Evolutionary conservation across 2,113 vertebrate genomes (phyloP).

Genomic region (Oreochromis niloticus): DNA sequence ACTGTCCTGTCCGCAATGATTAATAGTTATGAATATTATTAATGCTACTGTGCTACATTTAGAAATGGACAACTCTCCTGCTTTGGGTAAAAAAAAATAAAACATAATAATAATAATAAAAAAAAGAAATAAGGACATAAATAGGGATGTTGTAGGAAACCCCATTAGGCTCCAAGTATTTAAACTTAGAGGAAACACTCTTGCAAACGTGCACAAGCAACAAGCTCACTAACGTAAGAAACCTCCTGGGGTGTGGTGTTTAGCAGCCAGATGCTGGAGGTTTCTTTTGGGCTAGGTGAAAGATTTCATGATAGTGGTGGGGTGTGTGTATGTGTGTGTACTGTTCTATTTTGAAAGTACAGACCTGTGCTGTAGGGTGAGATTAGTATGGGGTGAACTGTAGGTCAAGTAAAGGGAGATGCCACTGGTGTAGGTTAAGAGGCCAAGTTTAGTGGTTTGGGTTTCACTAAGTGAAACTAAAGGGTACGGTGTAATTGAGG

Average conservation of each 20-base stretch:
- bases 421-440: background rate
- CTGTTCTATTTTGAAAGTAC: background rate
- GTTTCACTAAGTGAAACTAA: slow-evolving; percentile 19
- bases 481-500: background rate
- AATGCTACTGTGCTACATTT: background rate
- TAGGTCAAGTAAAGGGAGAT: background rate
- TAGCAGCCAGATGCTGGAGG: background rate
- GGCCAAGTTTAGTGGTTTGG: background rate
- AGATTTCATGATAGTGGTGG: background rate
- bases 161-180: background rate
- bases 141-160: background rate
- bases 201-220: background rate
- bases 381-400: slow-evolving; percentile 1
- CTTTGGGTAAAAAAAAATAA: background rate
- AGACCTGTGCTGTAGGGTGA: background rate
- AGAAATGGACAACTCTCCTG: background rate
- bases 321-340: background rate
- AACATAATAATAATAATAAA: background rate
- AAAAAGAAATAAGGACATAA: background rate
- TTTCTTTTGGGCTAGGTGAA: background rate
- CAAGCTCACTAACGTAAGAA: background rate
- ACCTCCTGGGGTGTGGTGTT: background rate
- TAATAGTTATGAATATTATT: background rate
- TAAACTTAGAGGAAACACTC: background rate
- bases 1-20: background rate